Percentiles rank a stretch among this genome's conserved stretches.
Evolutionary conservation across 2,113 vertebrate species (phyloP).

Genomic region (Geococcyx californianus): DNA sequence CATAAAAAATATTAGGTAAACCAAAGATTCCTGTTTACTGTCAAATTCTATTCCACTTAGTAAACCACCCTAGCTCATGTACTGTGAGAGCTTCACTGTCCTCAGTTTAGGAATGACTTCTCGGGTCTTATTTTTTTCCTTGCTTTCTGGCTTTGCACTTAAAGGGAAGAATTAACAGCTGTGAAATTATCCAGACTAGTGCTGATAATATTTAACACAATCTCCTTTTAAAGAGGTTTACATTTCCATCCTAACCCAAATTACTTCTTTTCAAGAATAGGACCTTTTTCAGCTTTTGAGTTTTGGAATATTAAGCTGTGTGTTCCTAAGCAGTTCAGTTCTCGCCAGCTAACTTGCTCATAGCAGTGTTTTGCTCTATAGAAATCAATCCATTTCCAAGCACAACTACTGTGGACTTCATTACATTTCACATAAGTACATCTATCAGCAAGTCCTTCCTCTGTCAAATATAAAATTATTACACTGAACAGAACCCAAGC

Average conservation of each 20-base stretch:
- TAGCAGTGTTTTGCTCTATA: neutral
- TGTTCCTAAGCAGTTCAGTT: neutral
- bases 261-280: slow-evolving; percentile 8
- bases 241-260: neutral
- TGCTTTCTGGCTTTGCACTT: neutral
- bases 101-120: neutral
- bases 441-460: neutral
- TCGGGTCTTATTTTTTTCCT: neutral
- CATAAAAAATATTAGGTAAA: neutral
- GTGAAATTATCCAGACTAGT: neutral
- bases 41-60: neutral
- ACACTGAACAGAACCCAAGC: neutral
- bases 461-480: neutral
- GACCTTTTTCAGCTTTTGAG: neutral
- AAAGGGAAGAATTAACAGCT: neutral
- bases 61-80: neutral
- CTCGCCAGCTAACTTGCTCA: neutral
- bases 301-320: neutral
- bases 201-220: neutral
- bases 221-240: neutral
- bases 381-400: neutral
- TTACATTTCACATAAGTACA: neutral
- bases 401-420: neutral
- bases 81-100: neutral
- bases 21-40: neutral